Evolutionary conservation across 2,797 vertebrate genomes (phyloP), one percentile per base, ranked within the genome.

Genomic region (Hyperoplus lanceolatus): DNA sequence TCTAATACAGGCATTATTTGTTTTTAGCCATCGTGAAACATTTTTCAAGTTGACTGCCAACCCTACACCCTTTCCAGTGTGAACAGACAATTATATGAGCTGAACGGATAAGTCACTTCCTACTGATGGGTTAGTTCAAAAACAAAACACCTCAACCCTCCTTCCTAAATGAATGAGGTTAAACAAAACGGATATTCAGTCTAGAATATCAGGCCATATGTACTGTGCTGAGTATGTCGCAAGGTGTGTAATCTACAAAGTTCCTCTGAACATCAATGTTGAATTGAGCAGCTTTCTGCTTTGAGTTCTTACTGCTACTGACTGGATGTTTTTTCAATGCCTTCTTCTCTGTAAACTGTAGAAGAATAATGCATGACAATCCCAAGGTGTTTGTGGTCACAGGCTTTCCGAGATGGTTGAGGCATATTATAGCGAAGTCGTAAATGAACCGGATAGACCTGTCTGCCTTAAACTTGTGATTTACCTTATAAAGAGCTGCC

Each of bases 401-500:
- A 54, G 36, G n/a, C 50, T 74, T 74, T 80, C 55, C 55, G 59
- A 75, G 48, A 64, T 60, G 73, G 77, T 75, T 48, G 63, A 78
- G 51, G 72, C 74, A 11, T 54, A 42, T 69, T 63, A 54, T 73
- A 73, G 66, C 49, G 58, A 38, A 73, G 70, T 59, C 29, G 51
- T 66, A 79, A 79, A 84, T 79, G 42, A 69, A 73, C 16, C 2
- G 2, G 7, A 49, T 38, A 29, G 55, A 83, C 51, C 81, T 70
- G 72, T 61, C 60, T 71, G 42, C 36, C 72, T 78, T 48, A 63
- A 36, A 15, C 54, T 56, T 14, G 58, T 70, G 46, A 36, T 79
- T 67, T 62, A 77, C 29, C 81, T 84, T 55, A 80, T 45, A 21
- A 66, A 36, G 29, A 76, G 45, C 55, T 64, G 61, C 78, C 49